phyloP scores from a whole-genome alignment of 2,888 invertebrate genomes.

The Crocallis elinguaria region DNA sequence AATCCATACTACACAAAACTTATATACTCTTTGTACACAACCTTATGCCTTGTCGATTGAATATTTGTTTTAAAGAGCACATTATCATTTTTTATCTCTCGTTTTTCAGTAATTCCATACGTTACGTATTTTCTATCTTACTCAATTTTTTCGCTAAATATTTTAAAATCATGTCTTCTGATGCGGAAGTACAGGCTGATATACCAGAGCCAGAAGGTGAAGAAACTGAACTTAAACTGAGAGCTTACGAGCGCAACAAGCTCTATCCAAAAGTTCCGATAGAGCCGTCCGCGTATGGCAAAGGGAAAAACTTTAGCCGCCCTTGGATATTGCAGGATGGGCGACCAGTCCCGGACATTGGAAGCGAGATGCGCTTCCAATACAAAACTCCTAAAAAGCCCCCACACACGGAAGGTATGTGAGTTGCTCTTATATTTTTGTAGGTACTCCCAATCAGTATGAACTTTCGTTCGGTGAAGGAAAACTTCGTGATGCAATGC shows the following conservation, averaged over 20 bases:
- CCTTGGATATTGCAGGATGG: slow-evolving; percentile 79
- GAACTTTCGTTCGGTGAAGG: no score
- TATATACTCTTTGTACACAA: no score
- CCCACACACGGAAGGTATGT: slow-evolving; percentile 57
- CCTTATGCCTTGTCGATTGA: no score
- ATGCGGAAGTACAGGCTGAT: slow-evolving; percentile 68
- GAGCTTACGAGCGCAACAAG: slow-evolving; percentile 67
- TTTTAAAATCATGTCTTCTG: slow-evolving; percentile 38
- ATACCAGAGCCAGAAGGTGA: slow-evolving; percentile 58
- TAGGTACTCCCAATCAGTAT: not conserved
- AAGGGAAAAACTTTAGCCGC: slow-evolving; percentile 68
- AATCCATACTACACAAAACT: no score
- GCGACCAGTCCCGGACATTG: slow-evolving; percentile 59
- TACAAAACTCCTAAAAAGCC: slow-evolving; percentile 62
- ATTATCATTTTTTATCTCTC: no score
- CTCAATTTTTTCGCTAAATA: not conserved
- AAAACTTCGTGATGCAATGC: no score
- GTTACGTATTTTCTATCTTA: no score
- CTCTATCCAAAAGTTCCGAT: slow-evolving; percentile 70
- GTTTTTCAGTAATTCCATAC: no score
- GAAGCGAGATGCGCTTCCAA: slow-evolving; percentile 71
- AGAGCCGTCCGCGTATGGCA: slow-evolving; percentile 72
- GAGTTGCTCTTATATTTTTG: slow-evolving; percentile 2
- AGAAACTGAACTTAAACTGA: slow-evolving; percentile 64
- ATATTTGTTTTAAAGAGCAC: no score